A percentile compares a stretch with the other conserved stretches of the same genome.
phyloP scores from a whole-genome alignment of 2,113 vertebrate species.

The Fukomys damarensis region DNA sequence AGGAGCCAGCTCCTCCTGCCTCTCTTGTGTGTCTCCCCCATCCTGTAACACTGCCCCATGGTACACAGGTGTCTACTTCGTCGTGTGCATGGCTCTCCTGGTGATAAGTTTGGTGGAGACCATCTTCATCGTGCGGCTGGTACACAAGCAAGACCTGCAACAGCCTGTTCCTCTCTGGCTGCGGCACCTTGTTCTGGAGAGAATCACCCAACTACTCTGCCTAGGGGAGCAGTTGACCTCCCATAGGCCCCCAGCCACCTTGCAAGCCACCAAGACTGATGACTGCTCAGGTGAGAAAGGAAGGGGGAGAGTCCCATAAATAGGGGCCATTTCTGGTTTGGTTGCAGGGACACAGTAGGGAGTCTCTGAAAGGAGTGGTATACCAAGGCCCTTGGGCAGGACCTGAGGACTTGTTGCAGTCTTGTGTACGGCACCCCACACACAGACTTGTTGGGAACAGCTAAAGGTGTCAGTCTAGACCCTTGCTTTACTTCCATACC shows the following conservation, averaged over 20 bases:
- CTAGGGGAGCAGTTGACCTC: constrained; percentile 80
- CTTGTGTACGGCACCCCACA: fast-evolving
- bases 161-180: constrained; percentile 93
- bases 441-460: not conserved
- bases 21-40: fast-evolving
- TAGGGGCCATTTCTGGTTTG: fast-evolving
- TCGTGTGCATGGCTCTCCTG: constrained; percentile 98
- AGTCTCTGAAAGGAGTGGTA: fast-evolving
- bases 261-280: constrained; percentile 66
- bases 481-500: not conserved
- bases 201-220: constrained; percentile 90
- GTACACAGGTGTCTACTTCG: constrained; percentile 93
- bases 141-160: constrained; percentile 97
- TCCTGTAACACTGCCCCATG: not conserved
- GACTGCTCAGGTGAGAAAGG: constrained; percentile 84
- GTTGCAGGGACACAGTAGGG: fast-evolving
- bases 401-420: not conserved
- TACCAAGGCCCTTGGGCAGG: not conserved
- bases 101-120: constrained; percentile 97
- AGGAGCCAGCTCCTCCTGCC: fast-evolving
- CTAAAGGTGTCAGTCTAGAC: not conserved
- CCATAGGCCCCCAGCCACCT: not conserved
- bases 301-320: fast-evolving
- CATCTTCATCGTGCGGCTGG: constrained; percentile 95
- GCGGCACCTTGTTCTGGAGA: constrained; percentile 90